Evolutionary conservation across 2,888 invertebrate species (phyloP).

Genomic region (Drosophila affinis): DNA sequence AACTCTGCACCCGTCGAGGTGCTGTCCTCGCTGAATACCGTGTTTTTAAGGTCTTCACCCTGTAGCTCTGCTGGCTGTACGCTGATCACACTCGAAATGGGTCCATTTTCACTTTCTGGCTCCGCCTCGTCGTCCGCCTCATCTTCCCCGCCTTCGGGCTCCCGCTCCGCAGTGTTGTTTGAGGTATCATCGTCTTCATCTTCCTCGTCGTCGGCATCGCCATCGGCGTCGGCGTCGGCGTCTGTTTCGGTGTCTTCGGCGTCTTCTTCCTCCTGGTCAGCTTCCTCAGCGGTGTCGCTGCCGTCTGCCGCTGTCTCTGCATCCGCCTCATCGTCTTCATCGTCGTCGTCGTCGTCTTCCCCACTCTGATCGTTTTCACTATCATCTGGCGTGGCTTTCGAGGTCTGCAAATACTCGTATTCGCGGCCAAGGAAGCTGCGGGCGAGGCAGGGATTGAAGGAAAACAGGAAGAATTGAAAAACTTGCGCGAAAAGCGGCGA

Average conservation of each 20-base stretch:
- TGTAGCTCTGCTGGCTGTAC: conserved; percentile 15
- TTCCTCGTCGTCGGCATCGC: conserved; percentile 82
- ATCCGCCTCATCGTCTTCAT: conserved; percentile 81
- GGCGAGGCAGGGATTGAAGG: not conserved
- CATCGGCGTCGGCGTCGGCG: conserved; percentile 69
- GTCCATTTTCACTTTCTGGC: conserved; percentile 50
- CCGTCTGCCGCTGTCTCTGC: conserved; percentile 27
- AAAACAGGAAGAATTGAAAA: conserved; percentile 26
- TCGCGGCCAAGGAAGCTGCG: conserved; percentile 82
- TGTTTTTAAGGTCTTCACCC: conserved; percentile 50
- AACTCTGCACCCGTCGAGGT: conserved; percentile 74
- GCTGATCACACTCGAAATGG: conserved; percentile 22
- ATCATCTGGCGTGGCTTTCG: conserved; percentile 80
- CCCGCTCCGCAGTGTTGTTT: conserved; percentile 43
- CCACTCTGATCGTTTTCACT: conserved; percentile 85
- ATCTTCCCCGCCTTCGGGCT: conserved; percentile 54
- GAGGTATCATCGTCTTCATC: conserved; percentile 28
- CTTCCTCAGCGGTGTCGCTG: conserved; percentile 39
- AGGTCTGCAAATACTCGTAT: conserved; percentile 71
- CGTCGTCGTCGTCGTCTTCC: conserved; percentile 83
- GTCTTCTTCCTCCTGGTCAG: conserved; percentile 37
- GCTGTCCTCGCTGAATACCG: conserved; percentile 53
- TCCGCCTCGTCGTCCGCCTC: conserved; percentile 46
- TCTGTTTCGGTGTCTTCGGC: conserved; percentile 18
- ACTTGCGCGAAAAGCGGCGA: conserved; percentile 10